Evolutionary conservation across 2,797 vertebrate genomes (phyloP).

Genomic region (Tokudaia muenninki): DNA sequence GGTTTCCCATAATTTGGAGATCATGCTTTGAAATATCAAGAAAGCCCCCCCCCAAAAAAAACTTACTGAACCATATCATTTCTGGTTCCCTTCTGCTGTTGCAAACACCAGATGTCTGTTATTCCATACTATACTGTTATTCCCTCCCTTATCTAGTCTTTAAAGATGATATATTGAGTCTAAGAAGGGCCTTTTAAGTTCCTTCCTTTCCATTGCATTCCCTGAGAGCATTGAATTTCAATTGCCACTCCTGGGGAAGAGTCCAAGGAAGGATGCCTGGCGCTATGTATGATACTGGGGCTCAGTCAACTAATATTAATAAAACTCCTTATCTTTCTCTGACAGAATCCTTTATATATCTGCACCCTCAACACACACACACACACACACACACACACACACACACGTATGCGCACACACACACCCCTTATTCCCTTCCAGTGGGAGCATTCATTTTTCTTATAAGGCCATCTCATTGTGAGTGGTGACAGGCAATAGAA

Average conservation of each 20-base stretch:
- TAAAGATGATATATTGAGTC: neutral
- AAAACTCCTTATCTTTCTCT: conserved; percentile 58
- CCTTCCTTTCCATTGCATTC: neutral
- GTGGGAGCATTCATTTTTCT: conserved; percentile 82
- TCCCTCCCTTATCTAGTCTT: neutral
- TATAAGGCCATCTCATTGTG: conserved; percentile 76
- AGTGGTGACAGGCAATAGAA: conserved; percentile 79
- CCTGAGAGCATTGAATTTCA: conserved; percentile 28
- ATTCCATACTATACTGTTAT: neutral
- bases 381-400: neutral
- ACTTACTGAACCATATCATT: neutral
- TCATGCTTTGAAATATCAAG: neutral
- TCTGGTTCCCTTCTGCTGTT: neutral
- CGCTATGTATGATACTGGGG: neutral
- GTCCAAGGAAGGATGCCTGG: neutral
- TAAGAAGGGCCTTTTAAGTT: neutral
- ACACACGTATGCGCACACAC: neutral
- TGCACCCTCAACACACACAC: neutral
- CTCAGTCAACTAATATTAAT: conserved; percentile 44
- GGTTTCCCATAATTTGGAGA: neutral
- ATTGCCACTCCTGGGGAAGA: neutral
- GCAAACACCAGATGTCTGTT: neutral
- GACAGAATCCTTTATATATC: conserved; percentile 49
- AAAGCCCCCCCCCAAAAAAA: neutral
- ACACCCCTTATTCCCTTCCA: conserved; percentile 55